Base-by-base conservation (phyloP, 2,888 invertebrate species). In the Yponomeuta evonymella region DNA sequence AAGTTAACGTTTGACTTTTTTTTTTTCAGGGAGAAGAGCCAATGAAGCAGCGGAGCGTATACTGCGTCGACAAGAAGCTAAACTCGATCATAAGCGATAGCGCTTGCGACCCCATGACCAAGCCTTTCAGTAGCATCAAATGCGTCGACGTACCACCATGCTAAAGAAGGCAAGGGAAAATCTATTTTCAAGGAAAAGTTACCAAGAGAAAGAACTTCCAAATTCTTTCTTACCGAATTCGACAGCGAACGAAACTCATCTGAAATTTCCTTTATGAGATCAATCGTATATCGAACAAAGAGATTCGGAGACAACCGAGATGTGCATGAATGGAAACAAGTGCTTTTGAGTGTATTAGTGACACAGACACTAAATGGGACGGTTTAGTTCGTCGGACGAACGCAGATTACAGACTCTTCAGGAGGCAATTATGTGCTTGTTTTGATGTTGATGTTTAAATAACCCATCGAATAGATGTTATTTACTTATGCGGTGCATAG, bases 41-140 rank as follows among this genome's bases (percentile, higher is more conserved):
- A 15, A 92, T 94, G 73, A 94, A 95, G 72, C 90, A 93, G 66
- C 93, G 96, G 73, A 94, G 94, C 75, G 94, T 96, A 2, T 95
- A 96, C 93, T 96, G 96, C 81, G 94, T 96, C n/a, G 94, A 95
- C 79, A 94, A 95, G 79, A 93, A 94, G 76, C 95, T 96, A 76
- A 94, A 96, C 82, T 81, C 81, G 73, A 96, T 97, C 4, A 93
- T 97, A 66, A 94, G 95, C 6, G 97, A 97, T 80, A 89, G 93
- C 6, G 94, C 95, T 72, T 98, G 97, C 84, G 94, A 95, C 74
- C 85, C 88, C 15, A 85, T 93, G 69, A 92, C 87, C 4, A 95
- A 95, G 79, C 97, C 97, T 0, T 87, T 92, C 23, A 95, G 94
- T 79, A 89, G 93, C 15, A 95, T 95, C 75, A 93, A 93, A 58